phyloP scores from a whole-genome alignment of 2,888 invertebrate genomes.

The Lymantria monacha region DNA sequence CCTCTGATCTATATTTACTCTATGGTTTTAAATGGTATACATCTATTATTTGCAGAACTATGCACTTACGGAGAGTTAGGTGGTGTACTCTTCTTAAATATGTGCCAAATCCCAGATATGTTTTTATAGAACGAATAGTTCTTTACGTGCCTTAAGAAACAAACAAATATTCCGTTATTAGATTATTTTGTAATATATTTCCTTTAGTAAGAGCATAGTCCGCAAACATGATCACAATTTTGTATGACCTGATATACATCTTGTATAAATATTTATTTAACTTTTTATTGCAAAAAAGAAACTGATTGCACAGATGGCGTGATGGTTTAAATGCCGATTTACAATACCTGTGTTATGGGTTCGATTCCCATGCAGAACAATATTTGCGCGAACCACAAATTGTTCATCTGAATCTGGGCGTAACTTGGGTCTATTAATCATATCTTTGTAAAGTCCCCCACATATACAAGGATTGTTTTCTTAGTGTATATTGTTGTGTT shows the following conservation, averaged over 20 bases:
- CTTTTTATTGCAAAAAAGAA: too few species aligned
- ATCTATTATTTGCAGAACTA: slow-evolving; percentile 66
- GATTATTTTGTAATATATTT: slow-evolving; percentile 2
- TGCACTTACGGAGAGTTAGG: slow-evolving; percentile 69
- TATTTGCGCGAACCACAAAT: too few species aligned
- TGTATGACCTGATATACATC: slow-evolving; percentile 19
- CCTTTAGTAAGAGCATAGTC: slow-evolving; percentile 69
- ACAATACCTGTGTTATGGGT: too few species aligned
- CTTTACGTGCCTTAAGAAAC: slow-evolving; percentile 56
- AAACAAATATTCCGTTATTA: slow-evolving; percentile 25
- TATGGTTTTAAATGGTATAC: background rate
- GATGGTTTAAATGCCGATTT: too few species aligned
- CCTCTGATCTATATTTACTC: background rate
- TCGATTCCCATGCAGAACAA: too few species aligned
- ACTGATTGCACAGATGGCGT: too few species aligned
- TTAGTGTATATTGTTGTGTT: too few species aligned
- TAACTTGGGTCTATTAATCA: too few species aligned
- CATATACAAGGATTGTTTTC: too few species aligned
- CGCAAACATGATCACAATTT: slow-evolving; percentile 31
- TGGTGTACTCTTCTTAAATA: slow-evolving; percentile 64
- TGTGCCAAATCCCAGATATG: slow-evolving; percentile 73
- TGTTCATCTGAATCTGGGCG: too few species aligned
- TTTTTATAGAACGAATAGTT: slow-evolving; percentile 75
- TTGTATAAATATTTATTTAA: too few species aligned
- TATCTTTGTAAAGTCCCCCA: too few species aligned